These are phyloP conservation scores for Pentamera pediparva DNA, from an alignment of 53 echinoderm and acorn worm genomes.

Conservation along the genomic window DNA sequence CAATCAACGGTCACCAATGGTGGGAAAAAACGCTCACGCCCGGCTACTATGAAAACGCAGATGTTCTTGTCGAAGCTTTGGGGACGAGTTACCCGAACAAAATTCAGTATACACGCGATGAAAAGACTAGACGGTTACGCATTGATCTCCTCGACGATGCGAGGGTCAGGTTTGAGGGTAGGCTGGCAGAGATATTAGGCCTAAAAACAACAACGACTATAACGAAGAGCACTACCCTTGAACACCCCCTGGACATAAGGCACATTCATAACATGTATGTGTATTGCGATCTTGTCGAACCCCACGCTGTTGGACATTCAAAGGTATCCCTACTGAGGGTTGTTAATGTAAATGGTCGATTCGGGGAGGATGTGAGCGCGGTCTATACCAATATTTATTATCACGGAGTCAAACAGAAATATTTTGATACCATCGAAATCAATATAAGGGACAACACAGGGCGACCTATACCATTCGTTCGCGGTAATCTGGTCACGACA, in stretches of 20 bases:
- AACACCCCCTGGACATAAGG: neutral
- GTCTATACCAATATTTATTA: neutral
- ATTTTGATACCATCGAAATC: constrained; percentile 19
- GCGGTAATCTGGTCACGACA: constrained; percentile 51
- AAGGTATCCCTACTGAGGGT: constrained; percentile 49
- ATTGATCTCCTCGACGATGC: neutral
- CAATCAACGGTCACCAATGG: neutral
- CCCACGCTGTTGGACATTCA: constrained; percentile 36
- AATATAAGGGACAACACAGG: constrained; percentile 57
- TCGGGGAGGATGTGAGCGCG: constrained; percentile 31
- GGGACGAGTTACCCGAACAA: neutral
- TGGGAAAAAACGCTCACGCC: neutral
- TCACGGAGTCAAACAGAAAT: neutral
- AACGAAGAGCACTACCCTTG: neutral
- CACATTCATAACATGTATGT: constrained; percentile 36
- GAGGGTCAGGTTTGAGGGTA: constrained; percentile 4
- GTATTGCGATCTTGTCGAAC: constrained; percentile 44
- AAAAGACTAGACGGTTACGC: neutral
- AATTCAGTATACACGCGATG: neutral
- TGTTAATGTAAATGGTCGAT: constrained; percentile 38
- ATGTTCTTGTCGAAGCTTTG: neutral
- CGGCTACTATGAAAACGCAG: neutral
- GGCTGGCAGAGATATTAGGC: constrained; percentile 26
- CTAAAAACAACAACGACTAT: neutral
- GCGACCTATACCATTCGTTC: constrained; percentile 52